Base-by-base conservation (phyloP, 1,140 invertebrate genomes). In the Rhysida immarginata region DNA sequence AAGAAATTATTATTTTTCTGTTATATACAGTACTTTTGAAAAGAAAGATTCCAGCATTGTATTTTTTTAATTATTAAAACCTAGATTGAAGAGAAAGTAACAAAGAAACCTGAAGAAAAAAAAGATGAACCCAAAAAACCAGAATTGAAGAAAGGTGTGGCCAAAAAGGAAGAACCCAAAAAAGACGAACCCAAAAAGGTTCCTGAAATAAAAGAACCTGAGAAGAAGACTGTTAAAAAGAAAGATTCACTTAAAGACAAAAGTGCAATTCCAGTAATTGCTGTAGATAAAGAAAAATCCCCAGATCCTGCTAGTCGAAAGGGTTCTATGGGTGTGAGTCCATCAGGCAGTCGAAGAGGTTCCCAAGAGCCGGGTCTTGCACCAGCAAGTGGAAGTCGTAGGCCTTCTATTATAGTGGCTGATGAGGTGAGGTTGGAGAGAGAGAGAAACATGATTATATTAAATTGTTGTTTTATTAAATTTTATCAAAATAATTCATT, bases 381-480 rank as follows among this genome's bases (percentile, higher is more conserved):
- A 8, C 53, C 42, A 8, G 18, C 54, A 1, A 29, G 27, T 25
- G 35, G 53, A 14, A 46, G 57, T 24, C 78, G 87, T 63, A 78
- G 88, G 62, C 84, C 88, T 58, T 89, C 86, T 63, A 76, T 92
- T 59, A 85, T 92, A 64, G 90, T 93, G 68, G 87, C 86, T 70
- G 89, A 94, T 71, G 89, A 94, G 85, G 90, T 94, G 81, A 75
- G 71, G 59, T n/a, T n/a, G n/a, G n/a, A n/a, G n/a, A n/a, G n/a
- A n/a, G n/a, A n/a, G n/a, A n/a, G n/a, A n/a, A n/a, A n/a, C n/a
- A n/a, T n/a, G n/a, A n/a, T n/a, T n/a, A n/a, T n/a, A n/a, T n/a
- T n/a, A n/a, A n/a, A n/a, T n/a, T n/a, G n/a, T n/a, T n/a, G n/a
- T n/a, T n/a, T n/a, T n/a, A n/a, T n/a, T n/a, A n/a, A n/a, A n/a